Percentiles rank a stretch among this genome's conserved stretches.
These are phyloP conservation scores for Platycheirus rosarum DNA, from an alignment of 2,888 invertebrate species.

Conservation along the genomic window DNA sequence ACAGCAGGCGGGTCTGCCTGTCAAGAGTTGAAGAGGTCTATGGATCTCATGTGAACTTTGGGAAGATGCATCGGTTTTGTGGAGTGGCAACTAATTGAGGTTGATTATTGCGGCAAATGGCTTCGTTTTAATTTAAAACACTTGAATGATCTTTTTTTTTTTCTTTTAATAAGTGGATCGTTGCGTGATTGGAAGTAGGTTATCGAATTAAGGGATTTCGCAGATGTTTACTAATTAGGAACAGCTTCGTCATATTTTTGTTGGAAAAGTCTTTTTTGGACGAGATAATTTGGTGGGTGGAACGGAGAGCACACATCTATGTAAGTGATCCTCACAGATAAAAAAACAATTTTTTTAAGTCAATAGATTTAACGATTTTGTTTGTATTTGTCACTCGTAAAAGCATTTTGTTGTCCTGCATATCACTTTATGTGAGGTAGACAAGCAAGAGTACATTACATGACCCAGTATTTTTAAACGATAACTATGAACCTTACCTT, in stretches of 20 bases:
- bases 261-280: background rate
- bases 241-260: constrained; percentile 7
- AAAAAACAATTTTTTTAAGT: too few relatives aligned
- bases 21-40: constrained; percentile 62
- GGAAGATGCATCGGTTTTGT: constrained; percentile 32
- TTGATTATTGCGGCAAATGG: constrained; percentile 59
- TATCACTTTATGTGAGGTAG: too few relatives aligned
- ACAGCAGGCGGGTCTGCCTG: constrained; percentile 34
- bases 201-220: constrained; percentile 31
- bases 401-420: too few relatives aligned
- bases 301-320: too few relatives aligned
- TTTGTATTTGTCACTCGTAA: too few relatives aligned
- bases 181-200: constrained; percentile 33
- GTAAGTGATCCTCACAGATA: too few relatives aligned
- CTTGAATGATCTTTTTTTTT: constrained; percentile 29
- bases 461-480: too few relatives aligned
- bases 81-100: constrained; percentile 60
- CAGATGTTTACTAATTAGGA: constrained; percentile 20
- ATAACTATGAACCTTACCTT: too few relatives aligned
- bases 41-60: constrained; percentile 36
- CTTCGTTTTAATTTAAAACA: constrained; percentile 55
- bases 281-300: background rate
- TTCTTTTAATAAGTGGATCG: constrained; percentile 11
- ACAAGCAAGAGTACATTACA: too few relatives aligned
- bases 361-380: too few relatives aligned